Evolutionary conservation across 1,140 invertebrate species (phyloP), one percentile per base, ranked within the genome.

Genomic region (Muscidifurax raptorellus): DNA sequence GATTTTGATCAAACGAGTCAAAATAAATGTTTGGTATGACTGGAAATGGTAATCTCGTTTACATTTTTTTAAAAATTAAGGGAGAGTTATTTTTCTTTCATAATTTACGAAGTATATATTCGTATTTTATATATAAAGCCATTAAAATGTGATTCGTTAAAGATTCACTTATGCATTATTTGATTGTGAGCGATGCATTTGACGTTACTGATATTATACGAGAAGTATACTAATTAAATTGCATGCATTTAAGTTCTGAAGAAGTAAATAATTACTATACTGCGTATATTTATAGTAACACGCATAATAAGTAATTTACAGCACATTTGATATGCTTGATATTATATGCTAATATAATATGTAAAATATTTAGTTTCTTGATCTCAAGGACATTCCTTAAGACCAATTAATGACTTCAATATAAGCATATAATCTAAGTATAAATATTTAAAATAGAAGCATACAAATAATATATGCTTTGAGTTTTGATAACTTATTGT

Each of bases 211-310:
- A 52, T 52, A 52, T 18, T 52, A 67, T 67, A 27, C 6, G 25
- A 72, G 10, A 0, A 32, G 3, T 80, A 27, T 72, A 72, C 44
- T 59, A 36, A 32, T 72, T 80, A 27, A 28, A 82, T 15, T 64
- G 25, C 15, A 12, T 27, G 30, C 32, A 76, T 82, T 82, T 44
- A 66, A n/a, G 32, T 76, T 83, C 59, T 74, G 77, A 76, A 83
- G 52, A 69, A 47, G 3, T n/a, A 82, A 44, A 2, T 36, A 22
- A 64, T 40, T 72, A n/a, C 22, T 32, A 59, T 32, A 44, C 0
- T 83, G 36, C 40, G 59, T 47, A 76, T 67, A 2, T n/a, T n/a
- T n/a, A 67, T 27, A 59, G 27, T 52, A 22, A 72, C 2, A 81
- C 18, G 32, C n/a, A 44, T 82, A n/a, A 30, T 66, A 74, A 44